Evolutionary conservation across 2,888 invertebrate species (phyloP), one percentile per base, ranked within the genome.

Genomic region (Camptogramma bilineatum): DNA sequence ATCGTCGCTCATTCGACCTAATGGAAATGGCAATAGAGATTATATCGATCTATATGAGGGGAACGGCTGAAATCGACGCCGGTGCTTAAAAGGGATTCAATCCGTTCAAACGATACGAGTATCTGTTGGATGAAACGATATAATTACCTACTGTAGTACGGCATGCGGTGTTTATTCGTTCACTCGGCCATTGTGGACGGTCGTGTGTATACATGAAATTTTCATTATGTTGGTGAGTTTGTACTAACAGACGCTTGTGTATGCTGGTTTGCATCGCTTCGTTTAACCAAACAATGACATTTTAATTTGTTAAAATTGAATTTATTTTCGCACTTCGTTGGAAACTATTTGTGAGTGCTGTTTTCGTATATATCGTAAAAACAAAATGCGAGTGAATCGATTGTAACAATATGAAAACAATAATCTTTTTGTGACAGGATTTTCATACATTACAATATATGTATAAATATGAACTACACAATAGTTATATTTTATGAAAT

Each of bases 51-150:
- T 78, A 75, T 71, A 72, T 64, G 71, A 70, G 73, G 73, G 76
- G 75, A 73, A 68, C 62, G 76, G 73, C 76, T 86, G 80, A 83
- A 86, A 86, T 85, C 79, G 79, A 84, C 81, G 81, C 80, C 75
- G 77, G 81, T 84, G 81, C 83, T 87, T 86, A 82, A 83, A 87
- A 80, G 83, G 87, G 86, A 86, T 88, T 87, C 81, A 83, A 84
- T 84, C 79, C 80, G 79, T 85, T 85, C 78, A 81, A 86, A 86
- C 77, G 79, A 79, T 84, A 84, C 80, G 82, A 81, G 80, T 82
- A 79, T 83, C 77, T 83, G 82, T 79, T 83, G 77, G 79, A 78
- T 84, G 76, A 73, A 82, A 84, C 78, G 77, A 81, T 75, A 82
- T 83, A 82, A 84, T 84, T 78, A 84, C 77, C 78, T 80, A 77